Conservation (phyloP, 2,888 invertebrate species). For the Torymus auratus region DNA sequence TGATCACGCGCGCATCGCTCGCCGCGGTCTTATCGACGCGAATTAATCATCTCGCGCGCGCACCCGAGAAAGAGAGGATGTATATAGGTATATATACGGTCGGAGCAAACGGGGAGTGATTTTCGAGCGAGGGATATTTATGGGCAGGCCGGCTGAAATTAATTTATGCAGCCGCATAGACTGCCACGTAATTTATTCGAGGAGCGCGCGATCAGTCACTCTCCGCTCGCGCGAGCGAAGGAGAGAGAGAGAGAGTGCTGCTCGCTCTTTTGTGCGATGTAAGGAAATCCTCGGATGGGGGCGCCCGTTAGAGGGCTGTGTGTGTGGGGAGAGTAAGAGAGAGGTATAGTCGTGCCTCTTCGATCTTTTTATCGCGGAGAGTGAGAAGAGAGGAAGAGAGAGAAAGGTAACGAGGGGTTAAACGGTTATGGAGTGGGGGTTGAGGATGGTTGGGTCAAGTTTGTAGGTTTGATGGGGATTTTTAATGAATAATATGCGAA, state of each 20-base stretch:
- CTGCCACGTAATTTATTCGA: slow-evolving; percentile 75
- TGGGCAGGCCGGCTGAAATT: slow-evolving; percentile 73
- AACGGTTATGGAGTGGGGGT: too few species aligned
- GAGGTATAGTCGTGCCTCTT: too few species aligned
- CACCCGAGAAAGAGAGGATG: background rate
- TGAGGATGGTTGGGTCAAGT: too few species aligned
- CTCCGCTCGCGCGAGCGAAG: background rate
- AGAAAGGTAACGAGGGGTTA: too few species aligned
- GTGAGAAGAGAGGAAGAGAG: too few species aligned
- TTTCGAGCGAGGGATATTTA: slow-evolving; percentile 71
- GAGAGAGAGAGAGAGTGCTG: background rate
- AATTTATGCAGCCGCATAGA: slow-evolving; percentile 75
- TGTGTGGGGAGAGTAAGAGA: background rate
- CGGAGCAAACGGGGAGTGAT: slow-evolving; percentile 61
- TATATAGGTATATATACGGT: background rate
- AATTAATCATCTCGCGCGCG: slow-evolving; percentile 26
- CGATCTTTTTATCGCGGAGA: too few species aligned
- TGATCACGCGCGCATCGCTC: slow-evolving; percentile 14
- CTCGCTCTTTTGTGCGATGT: slow-evolving; percentile 28
- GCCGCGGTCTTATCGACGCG: slow-evolving; percentile 16
- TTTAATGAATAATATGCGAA: too few species aligned
- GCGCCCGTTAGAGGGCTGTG: slow-evolving; percentile 10
- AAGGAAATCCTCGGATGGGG: slow-evolving; percentile 35
- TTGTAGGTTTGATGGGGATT: too few species aligned
- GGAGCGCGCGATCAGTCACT: slow-evolving; percentile 73